Evolutionary conservation across 2,113 vertebrate species (phyloP), one percentile per base, ranked within the genome.

Genomic region (rabbit (Oryctolagus cuniculus)): DNA sequence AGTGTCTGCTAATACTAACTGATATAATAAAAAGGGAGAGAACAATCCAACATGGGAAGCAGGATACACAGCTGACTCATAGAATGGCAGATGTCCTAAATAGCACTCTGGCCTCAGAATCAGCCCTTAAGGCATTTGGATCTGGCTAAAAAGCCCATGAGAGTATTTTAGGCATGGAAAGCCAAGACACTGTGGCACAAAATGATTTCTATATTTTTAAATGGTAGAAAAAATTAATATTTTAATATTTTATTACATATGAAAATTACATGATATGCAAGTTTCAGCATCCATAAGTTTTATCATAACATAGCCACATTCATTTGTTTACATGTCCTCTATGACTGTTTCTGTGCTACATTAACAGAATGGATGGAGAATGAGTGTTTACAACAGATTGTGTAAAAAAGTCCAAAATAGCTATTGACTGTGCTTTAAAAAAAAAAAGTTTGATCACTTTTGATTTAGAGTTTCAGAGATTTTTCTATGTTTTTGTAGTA

Each of bases 171-270:
- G n/a, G n/a, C n/a, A n/a, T n/a, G n/a, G n/a, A n/a, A n/a, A n/a
- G n/a, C n/a, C n/a, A n/a, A n/a, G n/a, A n/a, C n/a, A n/a, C n/a
- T n/a, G n/a, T n/a, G n/a, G n/a, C n/a, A n/a, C n/a, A n/a, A n/a
- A n/a, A 69, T 63, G 12, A 24, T 72, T 49, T 94, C 93, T 75
- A 83, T 80, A 58, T 69, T 34, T 94, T 87, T 81, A 75, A 85
- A 21, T 69, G 31, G 34, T 64, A 53, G 89, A 67, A 67, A 85
- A 66, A 49, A 67, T 17, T 22, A 17, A 17, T 55, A 13, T 11
- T 72, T 72, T 25, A 70, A n/a, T 83, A 87, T 91, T 84, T 87
- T 92, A 19, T 78, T 86, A 86, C 5, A 75, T 21, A 34, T 78
- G n/a, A 27, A 90, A 79, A 91, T 92, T 70, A 38, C 27, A 85